Base-by-base conservation (phyloP, 2,113 vertebrate genomes). In the Uria lomvia region DNA sequence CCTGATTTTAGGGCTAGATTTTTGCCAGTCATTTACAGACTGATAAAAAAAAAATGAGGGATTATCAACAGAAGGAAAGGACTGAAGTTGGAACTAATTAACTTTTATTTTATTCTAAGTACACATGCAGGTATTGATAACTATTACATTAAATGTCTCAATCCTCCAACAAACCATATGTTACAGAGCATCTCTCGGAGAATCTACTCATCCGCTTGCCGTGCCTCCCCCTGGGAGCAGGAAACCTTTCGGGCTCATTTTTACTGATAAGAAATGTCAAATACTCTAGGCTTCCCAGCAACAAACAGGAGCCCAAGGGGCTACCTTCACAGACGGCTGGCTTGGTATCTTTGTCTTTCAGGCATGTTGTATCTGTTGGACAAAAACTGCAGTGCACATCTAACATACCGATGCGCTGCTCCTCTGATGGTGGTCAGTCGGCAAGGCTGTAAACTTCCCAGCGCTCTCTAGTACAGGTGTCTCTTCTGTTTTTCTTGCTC, bases 21-120 rank as follows among this genome's bases (percentile, higher is more conserved):
- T 95, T 85, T 92, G 22, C 53, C 16, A 45, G 65, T 66, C 26
- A 15, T 49, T 84, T 75, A 23, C 30, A 56, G 43, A 53, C 53
- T 45, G 72, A 88, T 19, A 36, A 81, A 73, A 76, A 71, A 66
- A 56, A 32, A 15, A 12, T 3, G 11, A 40, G 17, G n/a, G 11
- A 59, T 84, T 94, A 83, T 88, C 72, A 74, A 34, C 38, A 56
- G 38, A 73, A 80, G 29, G 21, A 9, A 71, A 87, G 76, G 27
- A 22, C 38, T 87, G 62, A 73, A 47, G 23, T 11, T 77, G 73
- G 85, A 88, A 60, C 58, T 94, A 96, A 92, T 95, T 94, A 90
- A 88, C 87, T 93, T 86, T 77, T 95, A 83, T 70, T 72, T 96
- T 75, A 67, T 91, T 84, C 74, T 70, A 56, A 88, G 38, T 49